Percentiles rank a stretch among this genome's conserved stretches.
Conservation (phyloP, 2,888 invertebrate species). For the Orthosia cruda region DNA sequence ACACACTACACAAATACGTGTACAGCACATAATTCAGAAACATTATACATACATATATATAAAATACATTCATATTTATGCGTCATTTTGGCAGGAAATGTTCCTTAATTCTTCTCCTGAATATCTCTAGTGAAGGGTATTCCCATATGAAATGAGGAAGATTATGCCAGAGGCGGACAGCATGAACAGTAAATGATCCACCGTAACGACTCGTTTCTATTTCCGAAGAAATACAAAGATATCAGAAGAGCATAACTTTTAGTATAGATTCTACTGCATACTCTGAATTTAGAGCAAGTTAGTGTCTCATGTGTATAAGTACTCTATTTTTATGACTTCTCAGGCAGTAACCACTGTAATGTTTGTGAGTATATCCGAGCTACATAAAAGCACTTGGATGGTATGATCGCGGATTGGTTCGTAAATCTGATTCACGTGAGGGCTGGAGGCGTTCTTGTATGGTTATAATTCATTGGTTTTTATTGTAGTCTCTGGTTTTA, state of each 20-base stretch:
- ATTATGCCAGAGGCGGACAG: too few species aligned
- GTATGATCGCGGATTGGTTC: slow-evolving; percentile 42
- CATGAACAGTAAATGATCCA: too few species aligned
- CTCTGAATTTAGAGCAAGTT: neutral
- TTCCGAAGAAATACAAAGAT: neutral
- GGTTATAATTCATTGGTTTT: slow-evolving; percentile 19
- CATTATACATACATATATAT: too few species aligned
- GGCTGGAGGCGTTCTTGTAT: neutral
- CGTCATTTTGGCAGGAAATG: too few species aligned
- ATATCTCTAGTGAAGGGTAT: too few species aligned
- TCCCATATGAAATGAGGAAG: too few species aligned
- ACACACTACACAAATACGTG: too few species aligned
- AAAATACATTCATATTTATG: too few species aligned
- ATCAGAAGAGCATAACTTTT: neutral
- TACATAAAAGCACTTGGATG: slow-evolving; percentile 37
- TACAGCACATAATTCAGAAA: too few species aligned
- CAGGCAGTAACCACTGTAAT: slow-evolving; percentile 28
- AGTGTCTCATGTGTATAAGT: slow-evolving; percentile 6
- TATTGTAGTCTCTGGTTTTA: neutral
- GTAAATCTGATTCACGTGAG: slow-evolving; percentile 42
- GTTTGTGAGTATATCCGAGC: slow-evolving; percentile 56
- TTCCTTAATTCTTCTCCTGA: too few species aligned
- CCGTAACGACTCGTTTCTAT: too few species aligned
- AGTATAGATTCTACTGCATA: too few species aligned
- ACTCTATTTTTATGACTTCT: slow-evolving; percentile 14